Conservation (phyloP, 2,113 vertebrate species). For the Tachysurus fulvidraco region DNA sequence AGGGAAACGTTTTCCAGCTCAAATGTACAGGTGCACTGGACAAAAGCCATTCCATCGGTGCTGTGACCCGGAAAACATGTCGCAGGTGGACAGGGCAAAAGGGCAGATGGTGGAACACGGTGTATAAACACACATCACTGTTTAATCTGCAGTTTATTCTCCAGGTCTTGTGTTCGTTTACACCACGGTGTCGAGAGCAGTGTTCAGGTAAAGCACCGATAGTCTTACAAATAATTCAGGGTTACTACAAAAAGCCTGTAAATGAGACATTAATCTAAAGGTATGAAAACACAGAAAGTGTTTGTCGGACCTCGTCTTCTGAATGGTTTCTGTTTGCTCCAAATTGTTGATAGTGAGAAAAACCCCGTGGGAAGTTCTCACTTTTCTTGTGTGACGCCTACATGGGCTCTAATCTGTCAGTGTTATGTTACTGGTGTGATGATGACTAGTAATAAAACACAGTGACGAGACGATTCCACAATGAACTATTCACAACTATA, state of each 20-base stretch:
- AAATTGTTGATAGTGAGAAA: not conserved
- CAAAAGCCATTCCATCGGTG: not conserved
- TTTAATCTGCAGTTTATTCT: not conserved
- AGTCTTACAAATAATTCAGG: not conserved
- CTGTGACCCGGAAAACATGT: not conserved
- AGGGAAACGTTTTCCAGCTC: not conserved
- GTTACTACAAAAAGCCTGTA: not conserved
- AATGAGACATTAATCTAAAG: not conserved
- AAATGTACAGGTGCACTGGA: not conserved
- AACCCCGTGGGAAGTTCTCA: conserved; percentile 2
- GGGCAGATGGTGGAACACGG: not conserved
- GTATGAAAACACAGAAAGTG: not conserved
- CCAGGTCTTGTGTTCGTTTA: not conserved
- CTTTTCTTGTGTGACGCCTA: not conserved
- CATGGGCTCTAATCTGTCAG: not conserved
- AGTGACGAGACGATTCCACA: not conserved
- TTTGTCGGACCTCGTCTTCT: not conserved
- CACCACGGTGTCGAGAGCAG: not conserved
- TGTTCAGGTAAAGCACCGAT: not conserved
- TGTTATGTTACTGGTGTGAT: conserved; percentile 10
- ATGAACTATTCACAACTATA: not conserved
- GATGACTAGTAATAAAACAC: not conserved
- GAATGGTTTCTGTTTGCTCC: not conserved
- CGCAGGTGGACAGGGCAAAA: not conserved
- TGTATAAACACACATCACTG: not conserved